Conservation (phyloP, 2,113 vertebrate genomes). For the Prionailurus viverrinus region DNA sequence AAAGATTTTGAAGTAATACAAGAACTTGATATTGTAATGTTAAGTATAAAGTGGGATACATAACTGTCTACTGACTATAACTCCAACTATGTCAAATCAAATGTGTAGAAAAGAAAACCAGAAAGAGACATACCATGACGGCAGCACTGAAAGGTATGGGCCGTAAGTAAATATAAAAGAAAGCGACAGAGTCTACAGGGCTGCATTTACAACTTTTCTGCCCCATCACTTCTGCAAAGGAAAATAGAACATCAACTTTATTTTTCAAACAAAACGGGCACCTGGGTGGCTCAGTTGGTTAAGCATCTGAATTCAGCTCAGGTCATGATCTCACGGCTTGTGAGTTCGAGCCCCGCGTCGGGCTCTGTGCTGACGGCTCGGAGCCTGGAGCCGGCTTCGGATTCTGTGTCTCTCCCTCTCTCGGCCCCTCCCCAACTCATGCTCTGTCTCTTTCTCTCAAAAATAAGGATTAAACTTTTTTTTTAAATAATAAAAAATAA, state of each 20-base stretch:
- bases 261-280: slow-evolving; percentile 8
- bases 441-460: too few species aligned
- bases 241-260: slow-evolving; percentile 27
- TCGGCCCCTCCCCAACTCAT: too few species aligned
- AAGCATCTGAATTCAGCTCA: too few species aligned
- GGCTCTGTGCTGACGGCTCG: too few species aligned
- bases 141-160: not conserved
- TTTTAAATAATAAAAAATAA: not conserved
- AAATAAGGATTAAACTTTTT: too few species aligned
- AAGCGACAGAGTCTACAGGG: not conserved
- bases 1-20: not conserved
- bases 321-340: too few species aligned
- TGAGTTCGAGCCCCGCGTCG: too few species aligned
- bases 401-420: too few species aligned
- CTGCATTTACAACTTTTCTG: not conserved
- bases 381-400: too few species aligned
- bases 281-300: too few species aligned
- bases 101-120: not conserved
- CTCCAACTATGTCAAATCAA: not conserved
- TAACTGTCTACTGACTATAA: not conserved
- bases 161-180: not conserved
- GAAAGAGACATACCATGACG: not conserved
- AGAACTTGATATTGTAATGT: not conserved
- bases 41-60: not conserved
- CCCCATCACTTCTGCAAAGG: not conserved